These are phyloP conservation scores for Drosophila pseudoananassae DNA, from an alignment of 1,140 invertebrate genomes.

Conservation along the genomic window DNA sequence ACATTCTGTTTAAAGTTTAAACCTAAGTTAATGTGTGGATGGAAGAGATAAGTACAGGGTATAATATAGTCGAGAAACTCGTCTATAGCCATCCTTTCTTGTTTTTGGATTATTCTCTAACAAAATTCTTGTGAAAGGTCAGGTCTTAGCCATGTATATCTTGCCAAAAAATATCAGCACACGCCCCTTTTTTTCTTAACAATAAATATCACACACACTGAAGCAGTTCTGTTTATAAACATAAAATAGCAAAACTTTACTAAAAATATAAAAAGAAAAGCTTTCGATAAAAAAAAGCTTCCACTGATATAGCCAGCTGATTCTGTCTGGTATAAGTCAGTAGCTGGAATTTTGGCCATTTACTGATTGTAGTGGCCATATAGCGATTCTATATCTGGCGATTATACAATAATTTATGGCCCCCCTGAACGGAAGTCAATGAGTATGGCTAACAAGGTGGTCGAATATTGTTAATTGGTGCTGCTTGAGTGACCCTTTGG, in stretches of 20 bases:
- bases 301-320: constrained; percentile 15
- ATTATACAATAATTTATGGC: constrained; percentile 39
- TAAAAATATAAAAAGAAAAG: constrained; percentile 5
- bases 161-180: constrained; percentile 11
- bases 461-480: constrained; percentile 38
- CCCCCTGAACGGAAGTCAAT: constrained; percentile 35
- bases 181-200: constrained; percentile 18
- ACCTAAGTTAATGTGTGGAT: too few relatives aligned
- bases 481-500: constrained; percentile 39
- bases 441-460: constrained; percentile 21
- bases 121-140: constrained; percentile 5
- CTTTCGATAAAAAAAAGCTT: constrained; percentile 30
- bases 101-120: too few relatives aligned
- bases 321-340: constrained; percentile 6
- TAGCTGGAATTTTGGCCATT: constrained; percentile 35
- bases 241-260: background rate
- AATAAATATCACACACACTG: background rate
- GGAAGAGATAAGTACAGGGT: too few relatives aligned
- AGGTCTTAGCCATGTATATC: constrained; percentile 9
- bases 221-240: constrained; percentile 18
- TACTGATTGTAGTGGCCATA: constrained; percentile 50
- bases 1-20: too few relatives aligned
- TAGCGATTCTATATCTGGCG: background rate
- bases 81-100: too few relatives aligned
- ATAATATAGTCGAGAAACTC: too few relatives aligned